A percentile compares a stretch with the other conserved stretches of the same genome.
These are phyloP conservation scores for Machimus rusticus DNA, from an alignment of 2,888 invertebrate species.

Conservation along the genomic window DNA sequence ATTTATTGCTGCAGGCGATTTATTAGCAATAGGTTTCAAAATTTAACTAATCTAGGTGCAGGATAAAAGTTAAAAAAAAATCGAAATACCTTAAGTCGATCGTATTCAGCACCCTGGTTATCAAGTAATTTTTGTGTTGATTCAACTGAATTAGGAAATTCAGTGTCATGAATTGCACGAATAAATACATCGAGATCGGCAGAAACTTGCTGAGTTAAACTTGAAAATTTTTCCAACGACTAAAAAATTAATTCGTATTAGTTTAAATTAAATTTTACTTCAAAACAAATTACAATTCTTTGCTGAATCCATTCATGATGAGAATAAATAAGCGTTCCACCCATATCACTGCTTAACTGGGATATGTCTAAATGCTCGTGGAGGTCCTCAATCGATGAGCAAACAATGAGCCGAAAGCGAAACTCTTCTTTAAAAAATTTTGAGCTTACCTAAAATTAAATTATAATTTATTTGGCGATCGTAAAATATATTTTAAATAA, in stretches of 20 bases:
- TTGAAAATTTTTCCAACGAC: constrained; percentile 95
- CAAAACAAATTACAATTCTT: constrained; percentile 77
- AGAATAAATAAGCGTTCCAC: constrained; percentile 87
- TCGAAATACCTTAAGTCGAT: constrained; percentile 58
- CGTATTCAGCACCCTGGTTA: constrained; percentile 78
- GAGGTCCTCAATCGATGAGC: constrained; percentile 85
- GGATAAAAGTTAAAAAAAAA: background rate
- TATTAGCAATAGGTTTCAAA: too few relatives aligned
- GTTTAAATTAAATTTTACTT: background rate
- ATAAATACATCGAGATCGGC: constrained; percentile 86
- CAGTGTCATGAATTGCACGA: constrained; percentile 86
- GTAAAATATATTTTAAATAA: background rate
- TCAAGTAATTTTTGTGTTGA: constrained; percentile 87
- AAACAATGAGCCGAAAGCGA: constrained; percentile 87
- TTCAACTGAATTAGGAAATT: constrained; percentile 93
- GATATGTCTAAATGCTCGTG: constrained; percentile 83
- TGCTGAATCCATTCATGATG: constrained; percentile 98
- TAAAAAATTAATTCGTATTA: constrained; percentile 61
- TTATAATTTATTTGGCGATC: background rate
- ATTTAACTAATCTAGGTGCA: too few relatives aligned
- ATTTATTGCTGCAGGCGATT: too few relatives aligned
- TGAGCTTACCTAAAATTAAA: constrained; percentile 68
- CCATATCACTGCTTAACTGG: constrained; percentile 88
- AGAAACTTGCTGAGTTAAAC: constrained; percentile 89
- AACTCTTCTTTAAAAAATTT: constrained; percentile 91